Percentiles rank a stretch among this genome's conserved stretches.
Conservation (phyloP, 92 coral and sea anemone genomes). For the Montipora capitata region DNA sequence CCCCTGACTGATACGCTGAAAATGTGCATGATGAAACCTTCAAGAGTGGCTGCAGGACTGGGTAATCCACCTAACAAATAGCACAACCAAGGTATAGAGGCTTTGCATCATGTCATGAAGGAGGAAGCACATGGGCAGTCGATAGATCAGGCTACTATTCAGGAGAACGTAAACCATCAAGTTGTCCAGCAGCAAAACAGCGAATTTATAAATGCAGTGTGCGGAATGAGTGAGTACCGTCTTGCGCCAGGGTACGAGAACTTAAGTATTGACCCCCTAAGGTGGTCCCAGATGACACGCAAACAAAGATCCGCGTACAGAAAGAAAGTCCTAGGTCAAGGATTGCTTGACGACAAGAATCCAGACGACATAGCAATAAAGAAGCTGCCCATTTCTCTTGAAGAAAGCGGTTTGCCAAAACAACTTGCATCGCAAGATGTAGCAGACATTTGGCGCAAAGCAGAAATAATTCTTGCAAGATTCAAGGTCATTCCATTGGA, state of each 20-base stretch:
- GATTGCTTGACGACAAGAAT: neutral
- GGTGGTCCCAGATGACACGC: constrained; percentile 49
- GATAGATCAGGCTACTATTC: neutral
- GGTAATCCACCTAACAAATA: constrained; percentile 58
- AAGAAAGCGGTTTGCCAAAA: neutral
- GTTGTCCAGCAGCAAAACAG: constrained; percentile 29
- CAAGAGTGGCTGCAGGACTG: constrained; percentile 48
- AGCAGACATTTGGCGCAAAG: neutral
- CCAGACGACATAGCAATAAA: neutral
- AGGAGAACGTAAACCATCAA: neutral
- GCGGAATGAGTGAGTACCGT: constrained; percentile 44
- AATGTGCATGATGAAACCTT: constrained; percentile 6
- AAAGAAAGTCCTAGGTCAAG: neutral
- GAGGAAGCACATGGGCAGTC: constrained; percentile 26
- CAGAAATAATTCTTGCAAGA: neutral
- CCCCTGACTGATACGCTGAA: neutral
- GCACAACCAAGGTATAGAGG: constrained; percentile 52
- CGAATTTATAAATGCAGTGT: constrained; percentile 43
- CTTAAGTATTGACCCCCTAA: constrained; percentile 11
- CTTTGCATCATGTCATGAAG: constrained; percentile 46
- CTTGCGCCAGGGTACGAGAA: constrained; percentile 21
- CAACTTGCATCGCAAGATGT: neutral
- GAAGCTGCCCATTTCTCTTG: neutral
- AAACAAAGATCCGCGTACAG: neutral
- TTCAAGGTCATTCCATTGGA: neutral